Conservation (phyloP, 2,113 vertebrate species). For the Murina feae region DNA sequence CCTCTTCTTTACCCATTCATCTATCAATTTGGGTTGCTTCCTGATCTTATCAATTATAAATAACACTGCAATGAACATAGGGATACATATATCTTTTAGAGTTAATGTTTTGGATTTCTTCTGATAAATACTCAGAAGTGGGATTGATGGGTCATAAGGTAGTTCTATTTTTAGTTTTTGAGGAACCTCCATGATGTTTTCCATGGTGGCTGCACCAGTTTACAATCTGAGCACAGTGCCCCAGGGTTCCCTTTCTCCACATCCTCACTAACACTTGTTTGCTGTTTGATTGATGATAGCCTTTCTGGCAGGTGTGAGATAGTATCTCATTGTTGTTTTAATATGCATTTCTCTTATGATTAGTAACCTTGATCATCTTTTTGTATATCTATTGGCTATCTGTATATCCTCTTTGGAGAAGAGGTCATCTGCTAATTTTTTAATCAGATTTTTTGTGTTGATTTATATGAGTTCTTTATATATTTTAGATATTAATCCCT, state of each 20-base stretch:
- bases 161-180: background rate
- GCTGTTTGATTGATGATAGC: background rate
- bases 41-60: background rate
- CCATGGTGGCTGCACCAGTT: background rate
- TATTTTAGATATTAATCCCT: background rate
- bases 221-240: background rate
- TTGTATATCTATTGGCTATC: background rate
- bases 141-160: background rate
- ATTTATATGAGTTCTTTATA: background rate
- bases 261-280: background rate
- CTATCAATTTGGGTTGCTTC: background rate
- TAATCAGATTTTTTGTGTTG: background rate
- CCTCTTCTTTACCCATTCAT: background rate
- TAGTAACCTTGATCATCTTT: background rate
- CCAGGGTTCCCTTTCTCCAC: background rate
- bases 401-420: background rate
- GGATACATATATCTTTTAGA: background rate
- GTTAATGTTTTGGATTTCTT: background rate
- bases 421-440: background rate
- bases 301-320: background rate
- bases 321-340: background rate
- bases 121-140: background rate
- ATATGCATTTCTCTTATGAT: background rate
- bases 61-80: background rate
- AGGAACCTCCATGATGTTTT: background rate